Evolutionary conservation across 2,888 invertebrate species (phyloP).

Genomic region (Macrophya alboannulata): DNA sequence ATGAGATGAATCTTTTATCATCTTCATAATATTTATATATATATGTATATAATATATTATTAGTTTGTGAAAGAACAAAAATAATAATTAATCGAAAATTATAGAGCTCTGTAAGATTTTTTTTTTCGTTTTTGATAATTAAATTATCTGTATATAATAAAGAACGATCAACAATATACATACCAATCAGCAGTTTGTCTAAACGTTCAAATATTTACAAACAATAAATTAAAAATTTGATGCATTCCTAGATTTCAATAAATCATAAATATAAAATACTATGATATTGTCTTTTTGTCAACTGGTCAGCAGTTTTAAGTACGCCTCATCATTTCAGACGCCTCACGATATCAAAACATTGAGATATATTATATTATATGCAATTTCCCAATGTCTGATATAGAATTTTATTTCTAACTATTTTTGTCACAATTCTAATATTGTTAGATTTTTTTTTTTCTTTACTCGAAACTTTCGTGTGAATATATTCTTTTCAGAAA

Average conservation of each 20-base stretch:
- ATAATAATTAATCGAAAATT: background rate
- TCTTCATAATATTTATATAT: background rate
- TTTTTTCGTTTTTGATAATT: background rate
- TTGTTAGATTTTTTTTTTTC: background rate
- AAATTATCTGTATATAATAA: background rate
- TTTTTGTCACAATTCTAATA: background rate
- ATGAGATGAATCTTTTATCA: background rate
- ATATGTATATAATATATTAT: background rate
- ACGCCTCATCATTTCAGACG: background rate
- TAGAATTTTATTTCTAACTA: background rate
- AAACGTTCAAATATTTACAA: background rate
- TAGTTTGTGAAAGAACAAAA: background rate
- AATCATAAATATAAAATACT: conserved; percentile 12
- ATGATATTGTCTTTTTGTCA: conserved; percentile 55
- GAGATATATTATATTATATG: background rate
- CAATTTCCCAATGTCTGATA: background rate
- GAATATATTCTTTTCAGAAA: background rate
- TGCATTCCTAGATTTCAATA: background rate
- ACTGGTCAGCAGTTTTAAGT: conserved; percentile 53
- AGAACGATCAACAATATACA: background rate
- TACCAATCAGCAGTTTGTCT: background rate
- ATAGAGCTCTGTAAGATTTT: background rate
- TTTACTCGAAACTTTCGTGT: background rate
- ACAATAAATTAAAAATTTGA: background rate
- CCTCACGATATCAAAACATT: background rate